Base-by-base conservation (phyloP, 2,113 vertebrate species). In the Craseonycteris thonglongyai region DNA sequence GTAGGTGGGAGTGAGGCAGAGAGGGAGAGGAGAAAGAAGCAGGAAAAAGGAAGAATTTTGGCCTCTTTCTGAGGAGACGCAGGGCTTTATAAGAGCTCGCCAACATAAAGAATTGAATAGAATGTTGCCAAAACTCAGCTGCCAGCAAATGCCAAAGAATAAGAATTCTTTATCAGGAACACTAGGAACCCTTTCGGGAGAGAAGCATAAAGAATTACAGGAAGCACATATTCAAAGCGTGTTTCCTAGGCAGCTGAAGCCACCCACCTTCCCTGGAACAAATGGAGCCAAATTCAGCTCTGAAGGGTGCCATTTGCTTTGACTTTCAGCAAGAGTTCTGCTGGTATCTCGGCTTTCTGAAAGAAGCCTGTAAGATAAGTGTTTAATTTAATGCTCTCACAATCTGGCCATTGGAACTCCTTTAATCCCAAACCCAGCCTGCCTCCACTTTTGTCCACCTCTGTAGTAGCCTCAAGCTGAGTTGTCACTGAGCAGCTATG, bases 211-310 rank as follows among this genome's bases (percentile, higher is more conserved):
- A 96, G 95, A 87, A 93, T 97, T 96, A 86, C 93, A 89, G 96
- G 96, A 97, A 97, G 96, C 30, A 3, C 86, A 90, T 90, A 84
- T 92, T 95, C 86, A 89, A 84, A 93, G 83, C 82, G 76, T 21
- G 96, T 94, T 94, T 94, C 95, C 96, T 83, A 96, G 95, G 96
- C 97, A 97, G 96, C 96, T 65, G 89, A 87, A 89, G 71, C 97
- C 96, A 35, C 97, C 97, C 96, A 97, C 96, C 88, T 96, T 94
- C 86, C 86, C 71, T 51, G 28, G 54, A 83, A 87, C 91, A 95
- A 89, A 96, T 4, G 89, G 86, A 96, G 59, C 69, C 88, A 58
- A 58, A 84, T 82, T 87, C 86, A 58, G 69, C 88, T 91, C 91
- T 94, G 93, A 76, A 33, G 91, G 76, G 79, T 90, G 66, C 95